Base-by-base conservation (phyloP, 1,140 invertebrate genomes). In the Micrasema minimum region DNA sequence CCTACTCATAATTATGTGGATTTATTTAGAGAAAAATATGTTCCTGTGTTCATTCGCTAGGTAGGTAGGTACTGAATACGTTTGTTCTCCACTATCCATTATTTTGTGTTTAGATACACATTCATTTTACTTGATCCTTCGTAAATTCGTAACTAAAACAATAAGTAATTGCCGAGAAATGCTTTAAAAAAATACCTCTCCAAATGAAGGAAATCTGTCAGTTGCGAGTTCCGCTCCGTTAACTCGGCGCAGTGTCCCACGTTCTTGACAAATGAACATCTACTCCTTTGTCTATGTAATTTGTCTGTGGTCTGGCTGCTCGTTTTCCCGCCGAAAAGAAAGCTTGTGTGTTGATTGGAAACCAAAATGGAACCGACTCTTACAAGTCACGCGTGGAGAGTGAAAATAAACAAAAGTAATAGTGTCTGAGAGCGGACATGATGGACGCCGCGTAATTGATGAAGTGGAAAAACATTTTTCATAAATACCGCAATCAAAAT, bases 221-320 rank as follows among this genome's bases (percentile, higher is more conserved):
- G 48, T 51, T 23, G 7, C 9, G 55, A 59, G 55, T 59, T 59
- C 55, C 55, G 55, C 14, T 59, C 55, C 35, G 48, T 51, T 51
- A 9, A 23, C 35, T 23, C 55, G 55, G 35, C 55, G 55, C 55
- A 35, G 12, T 66, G 69, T 66, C 69, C 18, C 35, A 38, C n/a
- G n/a, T 7, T 31, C 35, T 22, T 71, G 69, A 71, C 51, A 45
- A 46, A 71, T 71, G 46, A 41, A 37, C 16, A 11, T 41, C 46
- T 41, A 43, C 14, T 48, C 26, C 48, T 71, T 71, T 71, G 69
- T 71, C 69, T 71, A 71, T 51, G 62, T 71, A 66, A 71, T 71
- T 71, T 71, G 69, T 71, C 69, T 71, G 23, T 64, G 61, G 23
- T 71, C 14, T 71, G 46, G 48, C 62, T 62, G 68, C 46, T 69